phyloP scores from a whole-genome alignment of 2,113 vertebrate species.

The Parotia lawesii region DNA sequence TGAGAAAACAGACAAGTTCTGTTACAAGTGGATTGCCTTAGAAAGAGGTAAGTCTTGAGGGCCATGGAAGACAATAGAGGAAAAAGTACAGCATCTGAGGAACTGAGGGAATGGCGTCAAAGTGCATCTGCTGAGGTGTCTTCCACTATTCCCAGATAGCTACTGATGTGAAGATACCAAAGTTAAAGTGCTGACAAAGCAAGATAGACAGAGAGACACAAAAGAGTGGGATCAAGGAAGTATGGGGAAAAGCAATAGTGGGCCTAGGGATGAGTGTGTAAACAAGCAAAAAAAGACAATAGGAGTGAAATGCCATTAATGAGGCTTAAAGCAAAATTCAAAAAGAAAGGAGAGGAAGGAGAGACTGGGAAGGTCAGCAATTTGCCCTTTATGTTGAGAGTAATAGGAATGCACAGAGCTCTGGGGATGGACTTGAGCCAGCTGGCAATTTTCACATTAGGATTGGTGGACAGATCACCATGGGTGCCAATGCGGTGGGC shows the following conservation, averaged over 20 bases:
- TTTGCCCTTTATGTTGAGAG: not conserved
- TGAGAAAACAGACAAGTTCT: not conserved
- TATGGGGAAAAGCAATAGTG: not conserved
- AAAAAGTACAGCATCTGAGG: not conserved
- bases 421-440: not conserved
- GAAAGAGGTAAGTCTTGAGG: not conserved
- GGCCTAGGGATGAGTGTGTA: not conserved
- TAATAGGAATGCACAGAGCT: not conserved
- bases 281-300: not conserved
- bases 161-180: not conserved
- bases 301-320: not conserved
- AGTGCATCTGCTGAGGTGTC: not conserved
- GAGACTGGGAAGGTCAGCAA: not conserved
- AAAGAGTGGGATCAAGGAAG: not conserved
- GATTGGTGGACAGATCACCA: not conserved
- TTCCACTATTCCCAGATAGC: not conserved
- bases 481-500: fast-evolving
- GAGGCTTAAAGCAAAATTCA: not conserved
- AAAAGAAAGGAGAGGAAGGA: not conserved
- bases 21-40: not conserved
- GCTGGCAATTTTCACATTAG: not conserved
- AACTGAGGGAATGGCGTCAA: not conserved
- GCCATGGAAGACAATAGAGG: not conserved
- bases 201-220: not conserved
- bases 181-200: not conserved